Conservation (phyloP, 2,797 vertebrate species). For the Smutsia gigantea region DNA sequence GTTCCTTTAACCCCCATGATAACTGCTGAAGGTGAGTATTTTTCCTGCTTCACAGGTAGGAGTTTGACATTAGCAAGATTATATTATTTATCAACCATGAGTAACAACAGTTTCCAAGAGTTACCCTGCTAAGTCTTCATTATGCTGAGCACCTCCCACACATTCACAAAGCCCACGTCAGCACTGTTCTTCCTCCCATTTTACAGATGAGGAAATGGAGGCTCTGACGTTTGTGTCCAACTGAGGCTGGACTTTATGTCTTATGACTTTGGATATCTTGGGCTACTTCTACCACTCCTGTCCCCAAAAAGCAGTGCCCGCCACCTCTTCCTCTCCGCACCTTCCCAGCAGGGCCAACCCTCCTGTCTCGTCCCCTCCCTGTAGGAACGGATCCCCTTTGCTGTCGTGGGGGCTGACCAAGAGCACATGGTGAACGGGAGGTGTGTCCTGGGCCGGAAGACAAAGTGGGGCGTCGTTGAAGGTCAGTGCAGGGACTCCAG, state of each 20-base stretch:
- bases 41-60: neutral
- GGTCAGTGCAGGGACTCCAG: conserved; percentile 85
- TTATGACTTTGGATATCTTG: neutral
- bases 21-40: neutral
- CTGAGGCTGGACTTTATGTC: neutral
- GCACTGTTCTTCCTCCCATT: neutral
- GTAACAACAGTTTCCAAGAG: neutral
- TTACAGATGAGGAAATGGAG: neutral
- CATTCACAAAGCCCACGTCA: neutral
- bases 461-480: conserved; percentile 98
- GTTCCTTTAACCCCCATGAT: neutral
- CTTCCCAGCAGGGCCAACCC: neutral
- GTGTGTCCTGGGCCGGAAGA: conserved; percentile 95
- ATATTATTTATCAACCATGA: no score
- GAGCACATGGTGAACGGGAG: conserved; percentile 96
- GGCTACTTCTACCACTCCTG: neutral
- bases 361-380: rapidly evolving
- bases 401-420: conserved; percentile 95
- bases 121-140: neutral
- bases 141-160: neutral
- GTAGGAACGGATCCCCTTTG: conserved; percentile 96
- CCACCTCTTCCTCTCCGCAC: neutral
- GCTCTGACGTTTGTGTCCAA: neutral
- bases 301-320: neutral
- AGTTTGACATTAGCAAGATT: neutral